Percentiles rank a stretch among this genome's conserved stretches.
phyloP scores from a whole-genome alignment of 2,797 vertebrate genomes.

The Sebastes ruberrimus region DNA sequence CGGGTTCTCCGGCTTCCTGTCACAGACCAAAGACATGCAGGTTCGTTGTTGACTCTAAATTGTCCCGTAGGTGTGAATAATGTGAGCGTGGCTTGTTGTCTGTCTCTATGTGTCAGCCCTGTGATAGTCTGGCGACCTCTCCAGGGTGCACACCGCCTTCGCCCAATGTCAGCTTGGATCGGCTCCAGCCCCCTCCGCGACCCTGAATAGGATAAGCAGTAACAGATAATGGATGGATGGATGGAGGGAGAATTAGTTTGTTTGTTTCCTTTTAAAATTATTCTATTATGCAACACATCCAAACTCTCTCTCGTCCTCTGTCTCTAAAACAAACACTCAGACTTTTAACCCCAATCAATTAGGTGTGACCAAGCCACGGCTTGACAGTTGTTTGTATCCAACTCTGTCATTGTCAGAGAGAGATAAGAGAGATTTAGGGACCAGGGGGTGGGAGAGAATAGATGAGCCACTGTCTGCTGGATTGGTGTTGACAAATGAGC shows the following conservation, averaged over 20 bases:
- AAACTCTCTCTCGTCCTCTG: neutral
- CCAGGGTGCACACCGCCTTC: no score
- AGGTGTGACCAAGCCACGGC: neutral
- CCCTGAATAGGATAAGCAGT: no score
- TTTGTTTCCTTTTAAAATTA: neutral
- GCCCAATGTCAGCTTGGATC: no score
- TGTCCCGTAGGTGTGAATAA: no score
- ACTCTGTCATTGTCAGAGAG: conserved; percentile 3
- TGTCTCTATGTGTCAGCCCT: no score
- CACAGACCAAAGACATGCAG: no score
- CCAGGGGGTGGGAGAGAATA: neutral
- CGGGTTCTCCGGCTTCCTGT: no score
- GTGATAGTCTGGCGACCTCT: no score
- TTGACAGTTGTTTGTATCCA: neutral
- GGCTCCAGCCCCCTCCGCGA: no score
- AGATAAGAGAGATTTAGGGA: neutral
- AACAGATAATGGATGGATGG: neutral
- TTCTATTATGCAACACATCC: neutral
- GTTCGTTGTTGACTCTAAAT: no score
- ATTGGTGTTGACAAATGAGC: conserved; percentile 54
- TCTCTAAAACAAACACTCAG: neutral
- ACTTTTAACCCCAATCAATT: conserved; percentile 15
- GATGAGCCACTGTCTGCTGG: neutral
- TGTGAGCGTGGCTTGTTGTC: no score
- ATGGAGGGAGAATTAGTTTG: neutral